Evolutionary conservation across 2,797 vertebrate genomes (phyloP).

Genomic region (Pipistrellus kuhlii): DNA sequence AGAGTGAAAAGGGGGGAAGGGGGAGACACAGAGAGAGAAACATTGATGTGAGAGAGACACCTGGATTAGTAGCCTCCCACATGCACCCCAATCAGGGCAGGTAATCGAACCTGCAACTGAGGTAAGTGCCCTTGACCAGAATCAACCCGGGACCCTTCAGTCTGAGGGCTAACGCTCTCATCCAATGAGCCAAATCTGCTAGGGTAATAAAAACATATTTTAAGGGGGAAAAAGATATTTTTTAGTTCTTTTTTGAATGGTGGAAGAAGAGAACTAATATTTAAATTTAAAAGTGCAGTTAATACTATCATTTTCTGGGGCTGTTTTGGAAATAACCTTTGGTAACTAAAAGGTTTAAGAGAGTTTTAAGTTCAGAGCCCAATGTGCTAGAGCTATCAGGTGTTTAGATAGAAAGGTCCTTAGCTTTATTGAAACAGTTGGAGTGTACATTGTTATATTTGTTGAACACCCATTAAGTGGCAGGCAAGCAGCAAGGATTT

Average conservation of each 20-base stretch:
- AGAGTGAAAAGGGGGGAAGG: too few species aligned
- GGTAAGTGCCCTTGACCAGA: too few species aligned
- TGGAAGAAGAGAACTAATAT: not conserved
- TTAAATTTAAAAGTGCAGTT: conserved; percentile 40
- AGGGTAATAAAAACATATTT: not conserved
- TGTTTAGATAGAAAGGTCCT: conserved; percentile 11
- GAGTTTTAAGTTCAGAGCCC: not conserved
- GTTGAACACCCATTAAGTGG: not conserved
- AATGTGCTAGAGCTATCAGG: not conserved
- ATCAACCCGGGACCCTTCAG: too few species aligned
- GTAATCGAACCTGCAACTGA: too few species aligned
- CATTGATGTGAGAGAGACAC: too few species aligned
- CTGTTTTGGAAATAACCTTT: conserved; percentile 20
- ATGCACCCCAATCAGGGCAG: too few species aligned
- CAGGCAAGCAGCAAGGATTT: conserved; percentile 52
- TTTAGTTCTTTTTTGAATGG: conserved; percentile 22
- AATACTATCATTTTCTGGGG: not conserved
- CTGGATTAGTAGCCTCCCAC: too few species aligned
- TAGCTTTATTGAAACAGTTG: not conserved
- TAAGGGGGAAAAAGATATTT: not conserved
- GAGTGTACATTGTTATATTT: not conserved
- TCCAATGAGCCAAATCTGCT: too few species aligned
- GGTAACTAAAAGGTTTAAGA: conserved; percentile 1
- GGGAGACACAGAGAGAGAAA: too few species aligned
- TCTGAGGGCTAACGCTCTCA: too few species aligned